Percentiles rank a stretch among this genome's conserved stretches.
Conservation (phyloP, 2,113 vertebrate genomes). For the Vombatus ursinus region DNA sequence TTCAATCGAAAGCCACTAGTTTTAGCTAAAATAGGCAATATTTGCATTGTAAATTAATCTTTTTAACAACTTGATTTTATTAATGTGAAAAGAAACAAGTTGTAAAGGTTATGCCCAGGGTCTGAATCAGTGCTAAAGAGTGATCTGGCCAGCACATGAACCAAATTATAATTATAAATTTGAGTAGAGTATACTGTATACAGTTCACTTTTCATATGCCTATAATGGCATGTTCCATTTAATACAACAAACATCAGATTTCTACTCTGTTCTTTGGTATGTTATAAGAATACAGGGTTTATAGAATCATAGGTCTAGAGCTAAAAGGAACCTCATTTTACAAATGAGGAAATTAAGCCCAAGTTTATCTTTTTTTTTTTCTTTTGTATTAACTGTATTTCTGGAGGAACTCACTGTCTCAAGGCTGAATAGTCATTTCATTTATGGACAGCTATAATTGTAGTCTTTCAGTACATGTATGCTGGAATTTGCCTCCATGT, state of each 20-base stretch:
- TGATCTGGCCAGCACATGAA: not conserved
- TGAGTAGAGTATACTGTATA: not conserved
- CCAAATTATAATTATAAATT: not conserved
- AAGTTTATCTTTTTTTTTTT: not conserved
- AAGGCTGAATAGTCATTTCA: not conserved
- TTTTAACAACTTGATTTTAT: not conserved
- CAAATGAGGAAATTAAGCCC: not conserved
- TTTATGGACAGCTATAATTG: not conserved
- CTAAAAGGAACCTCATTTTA: not conserved
- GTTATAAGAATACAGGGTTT: not conserved
- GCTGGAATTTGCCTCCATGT: not conserved
- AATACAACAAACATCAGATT: not conserved
- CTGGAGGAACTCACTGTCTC: not conserved
- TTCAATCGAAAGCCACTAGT: not conserved
- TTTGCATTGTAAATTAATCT: not conserved
- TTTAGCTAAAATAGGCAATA: not conserved
- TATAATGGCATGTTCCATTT: not conserved
- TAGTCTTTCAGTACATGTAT: not conserved
- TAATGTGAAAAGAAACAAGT: not conserved
- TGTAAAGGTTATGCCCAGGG: not conserved
- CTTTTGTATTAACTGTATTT: not conserved
- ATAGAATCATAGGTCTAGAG: not conserved
- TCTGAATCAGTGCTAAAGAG: not conserved
- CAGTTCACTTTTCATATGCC: not conserved
- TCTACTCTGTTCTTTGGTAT: not conserved